These are phyloP conservation scores for Chaetodon trifasciatus DNA, from an alignment of 2,797 vertebrate genomes.

Conservation along the genomic window DNA sequence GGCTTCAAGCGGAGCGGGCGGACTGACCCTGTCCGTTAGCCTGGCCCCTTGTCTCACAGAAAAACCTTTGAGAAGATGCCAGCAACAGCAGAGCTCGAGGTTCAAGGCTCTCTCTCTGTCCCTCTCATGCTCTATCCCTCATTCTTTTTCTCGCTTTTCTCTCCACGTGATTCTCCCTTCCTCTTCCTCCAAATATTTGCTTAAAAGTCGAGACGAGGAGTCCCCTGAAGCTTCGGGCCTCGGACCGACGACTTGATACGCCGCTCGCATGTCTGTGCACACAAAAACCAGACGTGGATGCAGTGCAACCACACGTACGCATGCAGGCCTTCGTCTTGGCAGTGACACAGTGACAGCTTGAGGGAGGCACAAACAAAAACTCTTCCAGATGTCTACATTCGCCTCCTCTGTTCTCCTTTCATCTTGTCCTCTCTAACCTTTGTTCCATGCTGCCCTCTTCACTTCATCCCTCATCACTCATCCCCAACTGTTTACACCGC, in stretches of 20 bases:
- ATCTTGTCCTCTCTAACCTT: slow-evolving; percentile 64
- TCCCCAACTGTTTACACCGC: slow-evolving; percentile 46
- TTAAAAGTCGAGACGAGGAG: slow-evolving; percentile 81
- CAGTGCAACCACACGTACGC: slow-evolving; percentile 21
- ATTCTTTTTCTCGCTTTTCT: slow-evolving; percentile 32
- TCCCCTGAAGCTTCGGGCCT: slow-evolving; percentile 70
- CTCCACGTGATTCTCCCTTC: slow-evolving; percentile 50
- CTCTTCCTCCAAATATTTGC: slow-evolving; percentile 81
- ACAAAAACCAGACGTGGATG: slow-evolving; percentile 20
- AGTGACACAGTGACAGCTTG: slow-evolving; percentile 49
- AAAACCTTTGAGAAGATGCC: slow-evolving; percentile 84
- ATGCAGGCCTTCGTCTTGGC: slow-evolving; percentile 42
- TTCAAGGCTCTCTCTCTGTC: slow-evolving; percentile 76
- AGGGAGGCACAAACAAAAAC: slow-evolving; percentile 76
- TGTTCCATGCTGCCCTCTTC: slow-evolving; percentile 27
- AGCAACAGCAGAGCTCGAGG: slow-evolving; percentile 78
- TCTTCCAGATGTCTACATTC: slow-evolving; percentile 76
- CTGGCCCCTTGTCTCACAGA: slow-evolving; percentile 77
- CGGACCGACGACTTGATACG: slow-evolving; percentile 65
- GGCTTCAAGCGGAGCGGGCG: slow-evolving; percentile 59
- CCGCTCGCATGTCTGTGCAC: not conserved
- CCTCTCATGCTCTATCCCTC: not conserved
- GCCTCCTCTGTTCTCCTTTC: slow-evolving; percentile 44
- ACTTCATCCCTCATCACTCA: slow-evolving; percentile 37
- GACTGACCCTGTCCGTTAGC: slow-evolving; percentile 65